Evolutionary conservation across 2,113 vertebrate species (phyloP), one percentile per base, ranked within the genome.

Genomic region (Cettia cetti): DNA sequence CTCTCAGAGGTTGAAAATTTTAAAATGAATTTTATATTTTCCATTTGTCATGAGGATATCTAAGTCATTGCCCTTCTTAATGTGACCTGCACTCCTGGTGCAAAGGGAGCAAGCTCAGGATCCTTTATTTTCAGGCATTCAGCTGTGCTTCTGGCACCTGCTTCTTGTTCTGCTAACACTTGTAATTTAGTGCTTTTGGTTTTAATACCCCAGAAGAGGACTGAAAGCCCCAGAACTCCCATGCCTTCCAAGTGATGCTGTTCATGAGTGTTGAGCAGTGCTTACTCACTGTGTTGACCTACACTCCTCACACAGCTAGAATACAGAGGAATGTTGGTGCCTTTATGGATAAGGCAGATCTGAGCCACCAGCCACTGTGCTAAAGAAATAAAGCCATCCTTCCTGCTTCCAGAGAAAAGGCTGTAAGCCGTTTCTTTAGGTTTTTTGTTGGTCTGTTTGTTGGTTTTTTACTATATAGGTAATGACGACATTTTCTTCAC

Each of bases 271-370:
- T 21, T 60, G 20, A 53, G 26, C 22, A 47, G 50, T 13, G 11
- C 3, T 81, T 15, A 12, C 23, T 72, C 15, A 37, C 22, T 17
- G 14, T 56, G 12, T 54, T 89, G 33, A 26, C 11, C 16, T 47
- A 37, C 60, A 54, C 39, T 30, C 42, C 71, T 63, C 16, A 21
- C 2, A 20, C 8, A 63, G 17, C 12, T 54, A 22, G 27, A 75
- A 63, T 11, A 14, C 17, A 5, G 27, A 52, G 4, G 27, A 52
- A 44, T 0, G 0, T 15, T 3, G 28, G 6, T 26, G 15, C 7
- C 45, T 75, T 75, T 28, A 37, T 7, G 39, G 28, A 9, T 50
- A 63, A 40, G 24, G 24, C 15, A 72, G 40, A 7, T 30, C 14
- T 37, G 15, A 82, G 26, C 11, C 21, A 60, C 16, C 9, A 49